Evolutionary conservation across 2,113 vertebrate species (phyloP), one percentile per base, ranked within the genome.

Genomic region (Salminus brasiliensis): DNA sequence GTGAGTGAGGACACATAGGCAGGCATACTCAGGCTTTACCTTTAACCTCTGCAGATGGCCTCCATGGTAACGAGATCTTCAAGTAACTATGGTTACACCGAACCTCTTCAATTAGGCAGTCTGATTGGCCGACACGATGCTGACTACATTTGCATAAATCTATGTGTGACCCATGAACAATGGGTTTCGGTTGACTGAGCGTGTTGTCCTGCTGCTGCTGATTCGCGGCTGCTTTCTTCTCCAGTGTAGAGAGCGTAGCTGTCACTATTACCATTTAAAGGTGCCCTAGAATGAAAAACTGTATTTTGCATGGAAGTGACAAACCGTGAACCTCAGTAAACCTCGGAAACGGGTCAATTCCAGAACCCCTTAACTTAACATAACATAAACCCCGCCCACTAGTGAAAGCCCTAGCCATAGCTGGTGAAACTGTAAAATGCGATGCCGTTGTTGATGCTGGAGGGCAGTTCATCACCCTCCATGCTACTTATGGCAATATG

Each of bases 1-100:
- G 95, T 96, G 88, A 94, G 95, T n/a, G n/a, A n/a, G n/a, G n/a
- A n/a, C n/a, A n/a, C 93, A 89, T 29, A 4, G 8, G 3, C n/a
- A 25, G 43, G 36, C 25, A 34, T 57, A n/a, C 53, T 7, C n/a
- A 29, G 29, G 34, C 43, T 4, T 6, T 41, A 70, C 41, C 39
- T 62, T 41, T 82, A 41, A 70, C 43, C 6, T 49, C 13, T 5
- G 2, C 47, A 30, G 7, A 18, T 65, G 13, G 16, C 12, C 29
- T 21, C 49, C 60, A 32, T 80, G 21, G 47, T 60, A 75, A 72
- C 68, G 6, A 65, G 62, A 36, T 36, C 29, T 1, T 63, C 41
- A n/a, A 39, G 60, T 21, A 29, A 16, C 62, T 76, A 66, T 16
- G 43, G 41, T 10, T 15, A 30, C 29, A 27, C 4, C 2, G 15